phyloP scores from a whole-genome alignment of 2,797 vertebrate genomes.

The Crax fasciolata region DNA sequence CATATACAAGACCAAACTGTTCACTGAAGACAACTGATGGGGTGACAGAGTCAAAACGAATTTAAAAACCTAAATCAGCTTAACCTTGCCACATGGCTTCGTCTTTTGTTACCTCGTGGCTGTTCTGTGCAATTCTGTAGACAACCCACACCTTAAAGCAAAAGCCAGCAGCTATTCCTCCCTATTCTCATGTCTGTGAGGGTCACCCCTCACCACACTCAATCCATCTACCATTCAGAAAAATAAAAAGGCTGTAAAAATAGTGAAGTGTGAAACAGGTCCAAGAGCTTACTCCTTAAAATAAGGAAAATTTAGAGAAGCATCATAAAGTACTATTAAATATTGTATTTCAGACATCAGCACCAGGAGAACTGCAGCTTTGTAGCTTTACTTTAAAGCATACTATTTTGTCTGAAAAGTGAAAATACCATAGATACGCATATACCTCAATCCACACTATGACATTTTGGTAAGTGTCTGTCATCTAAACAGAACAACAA shows the following conservation, averaged over 20 bases:
- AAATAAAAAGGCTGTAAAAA: neutral
- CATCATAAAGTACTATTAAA: neutral
- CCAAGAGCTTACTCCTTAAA: neutral
- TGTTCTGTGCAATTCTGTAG: neutral
- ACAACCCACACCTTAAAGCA: neutral
- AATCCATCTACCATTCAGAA: neutral
- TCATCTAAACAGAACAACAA: neutral
- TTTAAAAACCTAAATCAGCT: neutral
- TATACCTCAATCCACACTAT: neutral
- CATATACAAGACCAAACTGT: accelerated
- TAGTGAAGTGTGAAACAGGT: neutral
- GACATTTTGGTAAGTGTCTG: neutral
- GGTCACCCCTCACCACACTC: neutral
- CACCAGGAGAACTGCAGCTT: neutral
- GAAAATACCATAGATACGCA: neutral
- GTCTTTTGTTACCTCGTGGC: neutral
- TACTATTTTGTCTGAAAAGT: neutral
- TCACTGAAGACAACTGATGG: accelerated
- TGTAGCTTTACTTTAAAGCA: neutral
- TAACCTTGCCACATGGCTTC: neutral
- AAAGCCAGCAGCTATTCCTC: neutral
- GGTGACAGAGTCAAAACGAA: neutral
- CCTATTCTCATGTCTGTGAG: neutral
- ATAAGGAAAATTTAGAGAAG: neutral
- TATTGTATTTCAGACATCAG: neutral